A percentile compares a stretch with the other conserved stretches of the same genome.
These are phyloP conservation scores for Yasuhikotakia modesta DNA, from an alignment of 2,797 vertebrate genomes.

Conservation along the genomic window DNA sequence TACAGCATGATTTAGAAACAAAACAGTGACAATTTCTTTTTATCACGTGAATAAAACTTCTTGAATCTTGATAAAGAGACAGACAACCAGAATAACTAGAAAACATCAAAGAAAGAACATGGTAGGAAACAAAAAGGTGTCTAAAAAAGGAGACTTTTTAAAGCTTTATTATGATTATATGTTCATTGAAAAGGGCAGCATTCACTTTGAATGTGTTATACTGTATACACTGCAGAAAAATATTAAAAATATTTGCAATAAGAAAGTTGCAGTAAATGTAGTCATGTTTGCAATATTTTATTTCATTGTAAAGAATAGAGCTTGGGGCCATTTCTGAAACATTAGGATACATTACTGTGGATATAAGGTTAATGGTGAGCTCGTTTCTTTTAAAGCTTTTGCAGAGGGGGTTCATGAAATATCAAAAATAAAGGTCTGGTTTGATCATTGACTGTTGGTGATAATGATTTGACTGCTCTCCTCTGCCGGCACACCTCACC, in stretches of 20 bases:
- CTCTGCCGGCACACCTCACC: background rate
- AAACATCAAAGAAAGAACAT: constrained; percentile 3
- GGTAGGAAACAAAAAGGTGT: constrained; percentile 11
- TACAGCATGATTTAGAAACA: constrained; percentile 24
- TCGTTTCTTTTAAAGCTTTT: background rate
- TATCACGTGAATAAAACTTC: constrained; percentile 35
- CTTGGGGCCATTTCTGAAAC: background rate
- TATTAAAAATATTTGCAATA: constrained; percentile 12
- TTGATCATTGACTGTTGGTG: background rate
- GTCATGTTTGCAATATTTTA: background rate
- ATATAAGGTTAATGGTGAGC: background rate
- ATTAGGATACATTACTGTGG: background rate
- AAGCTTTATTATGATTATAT: constrained; percentile 10
- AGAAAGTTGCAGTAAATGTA: background rate
- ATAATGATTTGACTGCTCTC: background rate
- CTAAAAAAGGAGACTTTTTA: too few relatives aligned
- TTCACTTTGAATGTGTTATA: background rate
- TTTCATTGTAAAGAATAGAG: background rate
- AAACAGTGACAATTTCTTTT: constrained; percentile 22
- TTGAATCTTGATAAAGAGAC: constrained; percentile 35
- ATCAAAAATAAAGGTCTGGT: background rate
- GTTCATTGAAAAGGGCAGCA: background rate
- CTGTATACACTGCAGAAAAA: background rate
- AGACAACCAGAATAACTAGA: background rate
- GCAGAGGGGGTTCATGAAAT: background rate